Conservation (phyloP, 1,140 invertebrate species). For the Sarcophaga peregrina region DNA sequence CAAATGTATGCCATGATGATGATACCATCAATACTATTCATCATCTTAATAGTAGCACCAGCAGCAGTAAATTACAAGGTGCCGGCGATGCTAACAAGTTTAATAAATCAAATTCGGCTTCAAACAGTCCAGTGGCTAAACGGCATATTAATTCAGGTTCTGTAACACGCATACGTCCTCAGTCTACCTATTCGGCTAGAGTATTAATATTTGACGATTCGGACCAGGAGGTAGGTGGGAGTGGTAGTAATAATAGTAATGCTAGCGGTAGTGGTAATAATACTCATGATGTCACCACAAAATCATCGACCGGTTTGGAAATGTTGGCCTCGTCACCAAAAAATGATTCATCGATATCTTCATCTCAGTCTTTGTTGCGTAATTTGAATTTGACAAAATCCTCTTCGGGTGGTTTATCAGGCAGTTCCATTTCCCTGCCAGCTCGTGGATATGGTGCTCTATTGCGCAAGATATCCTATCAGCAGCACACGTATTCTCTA, state of each 20-base stretch:
- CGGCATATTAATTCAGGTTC: constrained; percentile 57
- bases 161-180: constrained; percentile 58
- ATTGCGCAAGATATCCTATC: constrained; percentile 62
- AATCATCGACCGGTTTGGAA: constrained; percentile 54
- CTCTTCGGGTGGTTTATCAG: constrained; percentile 59
- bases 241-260: constrained; percentile 44
- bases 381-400: constrained; percentile 63
- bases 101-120: constrained; percentile 47
- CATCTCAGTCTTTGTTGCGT: constrained; percentile 54
- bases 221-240: constrained; percentile 57
- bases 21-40: constrained; percentile 47
- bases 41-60: constrained; percentile 26
- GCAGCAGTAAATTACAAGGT: not conserved
- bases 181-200: constrained; percentile 63
- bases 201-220: constrained; percentile 63
- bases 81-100: constrained; percentile 40
- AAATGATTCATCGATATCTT: constrained; percentile 51
- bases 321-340: constrained; percentile 57
- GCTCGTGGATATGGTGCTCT: constrained; percentile 58
- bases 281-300: constrained; percentile 30
- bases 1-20: constrained; percentile 54
- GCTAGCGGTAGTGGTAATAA: constrained; percentile 18
- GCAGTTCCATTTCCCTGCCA: constrained; percentile 58
- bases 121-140: constrained; percentile 58
- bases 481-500: constrained; percentile 63